Conservation (phyloP, 1,140 invertebrate genomes). For the Aphelenchoides besseyi region DNA sequence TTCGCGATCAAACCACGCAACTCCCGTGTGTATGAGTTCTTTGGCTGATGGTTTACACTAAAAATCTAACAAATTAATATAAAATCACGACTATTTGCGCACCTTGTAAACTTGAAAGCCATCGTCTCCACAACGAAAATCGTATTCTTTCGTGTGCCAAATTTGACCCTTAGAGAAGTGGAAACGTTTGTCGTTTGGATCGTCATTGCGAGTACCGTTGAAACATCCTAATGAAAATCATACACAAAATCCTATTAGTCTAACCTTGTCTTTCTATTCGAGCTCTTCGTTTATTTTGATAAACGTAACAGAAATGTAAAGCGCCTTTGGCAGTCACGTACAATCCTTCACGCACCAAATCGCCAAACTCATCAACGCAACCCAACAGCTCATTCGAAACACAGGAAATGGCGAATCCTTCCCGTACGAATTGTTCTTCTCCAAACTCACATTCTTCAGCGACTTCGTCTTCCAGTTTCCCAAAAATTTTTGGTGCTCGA, state of each 20-base stretch:
- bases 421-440: conserved; percentile 31
- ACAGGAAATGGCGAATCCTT: conserved; percentile 47
- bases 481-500: background rate
- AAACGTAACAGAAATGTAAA: conserved; percentile 35
- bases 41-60: conserved; percentile 13
- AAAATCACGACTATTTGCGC: background rate
- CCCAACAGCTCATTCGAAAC: conserved; percentile 33
- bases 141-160: conserved; percentile 37
- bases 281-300: conserved; percentile 37
- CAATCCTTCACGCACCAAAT: conserved; percentile 40
- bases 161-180: conserved; percentile 33
- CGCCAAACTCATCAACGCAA: conserved; percentile 41
- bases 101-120: conserved; percentile 42
- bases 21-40: conserved; percentile 35
- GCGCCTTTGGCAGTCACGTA: conserved; percentile 29
- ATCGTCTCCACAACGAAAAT: conserved; percentile 41
- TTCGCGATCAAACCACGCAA: conserved; percentile 45
- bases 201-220: conserved; percentile 42
- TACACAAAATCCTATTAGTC: background rate
- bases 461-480: conserved; percentile 19
- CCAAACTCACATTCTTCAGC: conserved; percentile 39
- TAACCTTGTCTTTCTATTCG: conserved; percentile 44
- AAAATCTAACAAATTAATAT: background rate
- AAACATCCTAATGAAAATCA: conserved; percentile 49
- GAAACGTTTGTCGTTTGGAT: conserved; percentile 34